Percentiles rank a stretch among this genome's conserved stretches.
Conservation (phyloP, 2,113 vertebrate species). For the Hydropotes inermis region DNA sequence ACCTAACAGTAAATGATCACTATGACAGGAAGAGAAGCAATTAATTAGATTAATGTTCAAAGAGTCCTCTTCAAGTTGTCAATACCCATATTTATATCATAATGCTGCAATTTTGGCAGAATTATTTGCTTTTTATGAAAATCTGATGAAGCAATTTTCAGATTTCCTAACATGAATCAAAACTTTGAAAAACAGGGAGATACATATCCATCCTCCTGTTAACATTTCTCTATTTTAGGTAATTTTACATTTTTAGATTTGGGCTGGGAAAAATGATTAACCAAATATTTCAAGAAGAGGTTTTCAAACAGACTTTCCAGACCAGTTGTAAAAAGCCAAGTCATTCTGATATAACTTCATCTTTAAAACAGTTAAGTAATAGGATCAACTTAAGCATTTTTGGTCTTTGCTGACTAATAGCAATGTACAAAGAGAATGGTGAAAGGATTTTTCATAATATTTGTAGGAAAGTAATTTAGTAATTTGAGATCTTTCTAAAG, state of each 20-base stretch:
- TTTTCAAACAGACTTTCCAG: slow-evolving; percentile 1
- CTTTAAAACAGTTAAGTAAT: not conserved
- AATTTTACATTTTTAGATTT: not conserved
- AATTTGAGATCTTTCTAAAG: not conserved
- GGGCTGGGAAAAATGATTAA: not conserved
- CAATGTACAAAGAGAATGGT: not conserved
- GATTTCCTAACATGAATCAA: slow-evolving; percentile 68
- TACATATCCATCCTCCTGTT: not conserved
- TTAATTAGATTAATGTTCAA: slow-evolving; percentile 65
- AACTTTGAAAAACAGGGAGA: slow-evolving; percentile 41
- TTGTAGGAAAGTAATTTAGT: not conserved
- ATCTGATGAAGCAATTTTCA: slow-evolving; percentile 67
- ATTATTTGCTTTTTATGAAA: slow-evolving; percentile 74
- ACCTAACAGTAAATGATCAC: slow-evolving; percentile 39
- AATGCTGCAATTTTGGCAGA: slow-evolving; percentile 56
- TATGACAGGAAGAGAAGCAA: slow-evolving; percentile 46
- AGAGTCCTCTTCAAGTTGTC: slow-evolving; percentile 47
- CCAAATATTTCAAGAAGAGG: not conserved
- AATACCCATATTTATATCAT: slow-evolving; percentile 71
- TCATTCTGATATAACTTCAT: not conserved
- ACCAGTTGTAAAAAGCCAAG: slow-evolving; percentile 28
- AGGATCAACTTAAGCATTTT: not conserved
- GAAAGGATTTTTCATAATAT: not conserved
- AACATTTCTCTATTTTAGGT: slow-evolving; percentile 28
- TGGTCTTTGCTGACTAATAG: not conserved